Conservation (phyloP, 2,888 invertebrate species). For the Lasioglossum marginatum region DNA sequence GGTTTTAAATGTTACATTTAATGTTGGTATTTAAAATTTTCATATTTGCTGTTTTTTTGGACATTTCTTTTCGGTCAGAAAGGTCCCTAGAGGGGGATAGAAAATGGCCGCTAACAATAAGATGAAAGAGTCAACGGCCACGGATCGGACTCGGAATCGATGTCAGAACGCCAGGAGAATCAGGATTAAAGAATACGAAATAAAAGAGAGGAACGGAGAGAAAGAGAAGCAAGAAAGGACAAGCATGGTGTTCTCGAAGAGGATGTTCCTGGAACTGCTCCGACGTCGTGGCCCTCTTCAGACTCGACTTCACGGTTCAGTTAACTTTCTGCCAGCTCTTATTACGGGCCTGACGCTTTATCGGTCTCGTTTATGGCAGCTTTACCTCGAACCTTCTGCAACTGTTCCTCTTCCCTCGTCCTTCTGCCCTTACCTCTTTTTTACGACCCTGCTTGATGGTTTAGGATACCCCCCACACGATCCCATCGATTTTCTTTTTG, state of each 20-base stretch:
- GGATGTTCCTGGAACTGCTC: conserved; percentile 75
- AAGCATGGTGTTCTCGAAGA: conserved; percentile 69
- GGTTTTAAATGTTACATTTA: neutral
- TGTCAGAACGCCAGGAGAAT: neutral
- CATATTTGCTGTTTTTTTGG: neutral
- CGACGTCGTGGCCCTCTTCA: conserved; percentile 64
- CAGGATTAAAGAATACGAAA: neutral
- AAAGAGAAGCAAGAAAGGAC: conserved; percentile 53
- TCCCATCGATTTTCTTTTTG: conserved; percentile 28
- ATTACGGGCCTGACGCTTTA: conserved; percentile 75
- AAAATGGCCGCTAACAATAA: neutral
- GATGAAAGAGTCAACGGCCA: neutral
- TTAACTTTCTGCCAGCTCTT: conserved; percentile 79
- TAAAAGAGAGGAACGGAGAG: neutral
- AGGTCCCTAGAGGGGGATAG: neutral
- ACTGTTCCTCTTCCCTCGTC: conserved; percentile 34
- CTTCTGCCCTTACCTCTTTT: conserved; percentile 16
- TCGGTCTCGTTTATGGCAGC: conserved; percentile 60
- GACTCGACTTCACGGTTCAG: conserved; percentile 77
- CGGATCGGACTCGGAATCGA: neutral
- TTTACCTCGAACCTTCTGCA: conserved; percentile 55
- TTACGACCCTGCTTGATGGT: neutral
- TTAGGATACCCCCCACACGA: conserved; percentile 18
- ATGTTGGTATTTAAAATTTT: neutral
- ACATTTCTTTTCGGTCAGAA: neutral